Evolutionary conservation across 2,888 invertebrate genomes (phyloP).

Genomic region (Macrophya alboannulata): DNA sequence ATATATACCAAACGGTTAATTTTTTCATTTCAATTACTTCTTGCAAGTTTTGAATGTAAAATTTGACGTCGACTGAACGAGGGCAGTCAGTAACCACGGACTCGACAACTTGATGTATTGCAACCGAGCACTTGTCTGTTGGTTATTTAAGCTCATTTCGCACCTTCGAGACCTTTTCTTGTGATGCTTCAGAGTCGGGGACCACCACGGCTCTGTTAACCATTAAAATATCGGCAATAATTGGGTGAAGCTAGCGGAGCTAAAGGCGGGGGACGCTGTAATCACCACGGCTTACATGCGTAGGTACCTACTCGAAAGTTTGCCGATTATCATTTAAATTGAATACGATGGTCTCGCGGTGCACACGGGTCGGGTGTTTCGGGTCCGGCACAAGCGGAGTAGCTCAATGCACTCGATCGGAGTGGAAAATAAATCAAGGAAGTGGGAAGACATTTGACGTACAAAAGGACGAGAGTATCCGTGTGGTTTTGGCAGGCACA

Average conservation of each 20-base stretch:
- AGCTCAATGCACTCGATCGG: constrained; percentile 24
- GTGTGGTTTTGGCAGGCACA: constrained; percentile 48
- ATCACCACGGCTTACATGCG: constrained; percentile 6
- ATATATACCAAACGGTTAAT: not conserved
- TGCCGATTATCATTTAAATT: constrained; percentile 55
- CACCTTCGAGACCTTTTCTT: constrained; percentile 31
- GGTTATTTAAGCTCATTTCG: constrained; percentile 36
- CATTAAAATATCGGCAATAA: not conserved
- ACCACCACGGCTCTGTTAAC: constrained; percentile 1
- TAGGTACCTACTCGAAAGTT: constrained; percentile 32
- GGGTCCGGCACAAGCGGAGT: not conserved
- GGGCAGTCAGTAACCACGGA: constrained; percentile 19
- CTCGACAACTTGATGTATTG: constrained; percentile 39
- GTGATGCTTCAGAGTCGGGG: not conserved
- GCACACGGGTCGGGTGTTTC: constrained; percentile 15
- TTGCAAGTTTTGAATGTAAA: constrained; percentile 30
- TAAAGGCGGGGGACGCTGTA: not conserved
- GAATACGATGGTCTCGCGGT: constrained; percentile 22
- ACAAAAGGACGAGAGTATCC: constrained; percentile 11
- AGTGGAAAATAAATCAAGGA: constrained; percentile 54
- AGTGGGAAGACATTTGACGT: constrained; percentile 52
- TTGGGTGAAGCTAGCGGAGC: constrained; percentile 25
- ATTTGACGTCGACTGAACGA: constrained; percentile 41
- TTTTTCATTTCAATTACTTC: constrained; percentile 32
- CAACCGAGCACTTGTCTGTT: constrained; percentile 13